Evolutionary conservation across 53 echinoderm and acorn worm genomes (phyloP), one percentile per base, ranked within the genome.

Genomic region (Apostichopus leukothele): DNA sequence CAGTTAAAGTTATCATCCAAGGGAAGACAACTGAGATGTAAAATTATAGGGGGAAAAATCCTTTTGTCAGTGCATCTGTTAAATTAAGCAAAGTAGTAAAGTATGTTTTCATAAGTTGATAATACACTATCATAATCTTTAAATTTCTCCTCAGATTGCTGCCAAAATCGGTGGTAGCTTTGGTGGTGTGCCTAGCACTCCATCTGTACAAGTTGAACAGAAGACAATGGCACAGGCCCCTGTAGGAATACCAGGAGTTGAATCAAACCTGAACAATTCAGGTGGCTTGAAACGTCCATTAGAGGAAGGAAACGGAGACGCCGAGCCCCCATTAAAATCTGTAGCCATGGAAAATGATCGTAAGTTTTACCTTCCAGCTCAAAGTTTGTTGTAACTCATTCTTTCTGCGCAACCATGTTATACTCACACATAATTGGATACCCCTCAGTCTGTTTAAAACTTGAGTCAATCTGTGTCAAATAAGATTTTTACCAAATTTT

Each of bases 151-250:
- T 13, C 90, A 97, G 97, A 97, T 97, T 91, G 97, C 97, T 85
- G 97, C 97, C 51, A 97, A 97, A 91, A 97, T 97, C 86, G 97
- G 97, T 79, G 94, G 97, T 66, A 80, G 91, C 68, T 76, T 86
- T 73, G 91, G 91, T 68, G 84, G 92, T 53, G 84, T 91, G 71
- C 68, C 92, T 59, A 89, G 89, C 88, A 90, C 92, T 18, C 88
- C 83, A 85, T 86, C 89, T 52, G 83, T 76, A 77, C 60, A 84
- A 86, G 77, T 89, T 4, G 91, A 91, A 66, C 74, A 68, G 7
- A 53, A 76, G 14, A 90, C 78, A 79, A 74, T 86, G 79, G 86
- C 92, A 78, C 88, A 60, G 26, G 51, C 83, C 27, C 66, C 92
- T 75, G 60, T 80, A 18, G 88, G 74, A 80, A 90, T 81, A 80